Evolutionary conservation across 2,797 vertebrate genomes (phyloP).

Genomic region (Siniperca scherzeri): DNA sequence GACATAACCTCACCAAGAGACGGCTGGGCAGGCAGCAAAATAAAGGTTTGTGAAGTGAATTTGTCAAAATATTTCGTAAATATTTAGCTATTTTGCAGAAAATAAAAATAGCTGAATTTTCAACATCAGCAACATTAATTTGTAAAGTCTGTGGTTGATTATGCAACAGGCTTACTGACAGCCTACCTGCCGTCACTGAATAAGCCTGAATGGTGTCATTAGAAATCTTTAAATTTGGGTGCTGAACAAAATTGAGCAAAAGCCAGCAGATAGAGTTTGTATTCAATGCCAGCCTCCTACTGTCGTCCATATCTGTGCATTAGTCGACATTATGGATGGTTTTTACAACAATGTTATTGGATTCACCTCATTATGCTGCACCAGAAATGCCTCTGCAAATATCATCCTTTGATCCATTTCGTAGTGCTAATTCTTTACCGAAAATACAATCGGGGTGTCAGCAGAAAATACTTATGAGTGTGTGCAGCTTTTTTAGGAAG

Average conservation of each 20-base stretch:
- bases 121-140: conserved; percentile 43
- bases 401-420: conserved; percentile 58
- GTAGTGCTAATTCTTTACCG: conserved; percentile 30
- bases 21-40: conserved; percentile 7
- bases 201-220: conserved; percentile 23
- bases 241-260: conserved; percentile 46
- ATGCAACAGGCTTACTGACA: conserved; percentile 47
- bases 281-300: conserved; percentile 50
- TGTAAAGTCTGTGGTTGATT: conserved; percentile 38
- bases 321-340: conserved; percentile 50
- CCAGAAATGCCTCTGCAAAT: conserved; percentile 45
- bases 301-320: conserved; percentile 32
- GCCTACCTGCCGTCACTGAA: conserved; percentile 26
- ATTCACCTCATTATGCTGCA: conserved; percentile 62
- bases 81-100: conserved; percentile 5
- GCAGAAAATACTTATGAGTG: conserved; percentile 29
- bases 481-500: conserved; percentile 9
- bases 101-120: conserved; percentile 37
- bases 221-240: conserved; percentile 35
- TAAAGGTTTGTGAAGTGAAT: conserved; percentile 8
- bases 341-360: conserved; percentile 51
- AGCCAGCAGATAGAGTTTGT: conserved; percentile 47
- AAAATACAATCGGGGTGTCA: conserved; percentile 47
- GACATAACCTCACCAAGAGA: conserved; percentile 13
- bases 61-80: conserved; percentile 23